These are phyloP conservation scores for Bradypodion ventrale DNA, from an alignment of 2,797 vertebrate genomes.

Conservation along the genomic window DNA sequence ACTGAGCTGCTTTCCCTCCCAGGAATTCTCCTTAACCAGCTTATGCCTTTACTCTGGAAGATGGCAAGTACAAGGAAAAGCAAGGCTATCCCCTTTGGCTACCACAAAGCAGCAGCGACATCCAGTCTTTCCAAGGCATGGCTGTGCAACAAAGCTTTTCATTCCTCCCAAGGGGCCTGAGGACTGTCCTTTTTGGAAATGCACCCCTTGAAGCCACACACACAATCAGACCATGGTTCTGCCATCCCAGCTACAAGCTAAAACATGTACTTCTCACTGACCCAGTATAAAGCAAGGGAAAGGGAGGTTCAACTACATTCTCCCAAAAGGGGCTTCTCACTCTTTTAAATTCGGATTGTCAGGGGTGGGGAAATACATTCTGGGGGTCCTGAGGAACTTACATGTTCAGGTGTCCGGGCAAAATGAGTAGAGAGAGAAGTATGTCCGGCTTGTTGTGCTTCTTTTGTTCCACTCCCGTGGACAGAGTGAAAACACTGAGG, in stretches of 20 bases:
- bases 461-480: slow-evolving; percentile 72
- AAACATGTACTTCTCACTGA: not conserved
- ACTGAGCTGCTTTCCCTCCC: not conserved
- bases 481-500: slow-evolving; percentile 61
- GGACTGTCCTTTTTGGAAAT: no score
- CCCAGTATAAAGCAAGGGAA: not conserved
- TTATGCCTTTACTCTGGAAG: not conserved
- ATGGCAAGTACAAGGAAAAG: not conserved
- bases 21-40: no score
- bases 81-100: no score
- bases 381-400: not conserved
- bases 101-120: not conserved
- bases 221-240: not conserved
- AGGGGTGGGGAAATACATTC: not conserved
- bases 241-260: no score
- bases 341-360: not conserved
- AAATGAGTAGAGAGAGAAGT: slow-evolving; percentile 18
- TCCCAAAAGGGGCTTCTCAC: not conserved
- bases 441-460: slow-evolving; percentile 50
- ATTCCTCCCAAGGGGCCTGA: not conserved
- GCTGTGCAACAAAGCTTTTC: not conserved
- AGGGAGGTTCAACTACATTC: not conserved
- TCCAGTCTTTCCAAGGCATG: not conserved
- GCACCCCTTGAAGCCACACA: not conserved
- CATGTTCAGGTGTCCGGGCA: slow-evolving; percentile 60